phyloP scores from a whole-genome alignment of 2,797 vertebrate species.

The Chrysocyon brachyurus region DNA sequence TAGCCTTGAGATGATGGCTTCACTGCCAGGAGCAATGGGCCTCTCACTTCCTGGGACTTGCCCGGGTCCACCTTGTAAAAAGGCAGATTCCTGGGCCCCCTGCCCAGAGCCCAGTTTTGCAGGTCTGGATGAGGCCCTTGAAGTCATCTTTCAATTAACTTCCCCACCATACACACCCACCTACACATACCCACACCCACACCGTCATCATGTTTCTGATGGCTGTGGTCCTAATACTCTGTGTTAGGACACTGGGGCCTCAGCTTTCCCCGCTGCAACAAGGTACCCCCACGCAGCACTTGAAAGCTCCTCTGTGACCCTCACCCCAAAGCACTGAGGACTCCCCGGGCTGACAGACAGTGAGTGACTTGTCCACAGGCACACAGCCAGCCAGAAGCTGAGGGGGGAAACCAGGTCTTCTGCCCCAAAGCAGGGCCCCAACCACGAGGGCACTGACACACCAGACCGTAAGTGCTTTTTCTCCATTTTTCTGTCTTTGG shows the following conservation, averaged over 20 bases:
- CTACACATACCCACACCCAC: background rate
- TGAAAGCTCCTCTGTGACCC: background rate
- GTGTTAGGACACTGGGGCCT: background rate
- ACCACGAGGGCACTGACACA: background rate
- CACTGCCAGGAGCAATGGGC: background rate
- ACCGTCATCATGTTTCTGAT: background rate
- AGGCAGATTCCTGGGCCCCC: background rate
- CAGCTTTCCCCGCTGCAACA: background rate
- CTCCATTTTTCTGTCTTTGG: conserved; percentile 53
- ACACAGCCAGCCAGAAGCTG: background rate
- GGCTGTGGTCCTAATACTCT: background rate
- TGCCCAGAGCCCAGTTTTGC: background rate
- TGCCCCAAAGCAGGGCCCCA: accelerated
- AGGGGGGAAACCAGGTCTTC: background rate
- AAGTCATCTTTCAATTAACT: background rate
- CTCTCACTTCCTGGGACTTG: background rate
- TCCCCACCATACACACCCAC: too few relatives aligned
- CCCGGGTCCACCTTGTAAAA: background rate
- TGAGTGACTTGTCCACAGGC: background rate
- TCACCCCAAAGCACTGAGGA: background rate
- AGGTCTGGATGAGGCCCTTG: background rate
- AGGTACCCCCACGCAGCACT: accelerated
- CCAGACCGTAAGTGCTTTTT: background rate
- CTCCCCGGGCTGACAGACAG: background rate
- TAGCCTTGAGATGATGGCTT: background rate